Base-by-base conservation (phyloP, 2,888 invertebrate species). In the Dicyrtomina minuta region DNA sequence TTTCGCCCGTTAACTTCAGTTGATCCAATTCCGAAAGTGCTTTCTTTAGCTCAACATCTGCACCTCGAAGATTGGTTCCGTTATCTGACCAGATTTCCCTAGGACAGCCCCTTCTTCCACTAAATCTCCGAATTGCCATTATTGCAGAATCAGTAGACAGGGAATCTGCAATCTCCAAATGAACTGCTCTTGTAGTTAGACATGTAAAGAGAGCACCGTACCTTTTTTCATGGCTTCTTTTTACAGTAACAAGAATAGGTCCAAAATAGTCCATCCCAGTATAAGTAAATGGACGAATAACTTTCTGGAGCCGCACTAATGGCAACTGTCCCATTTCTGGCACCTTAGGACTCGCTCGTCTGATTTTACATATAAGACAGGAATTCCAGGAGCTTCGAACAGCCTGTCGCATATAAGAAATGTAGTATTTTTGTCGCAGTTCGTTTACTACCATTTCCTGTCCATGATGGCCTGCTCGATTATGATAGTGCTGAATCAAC, bases 11-110 rank as follows among this genome's bases (percentile, higher is more conserved):
- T 1, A 70, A 26, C 8, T 44, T 22, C 0, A 6, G 12, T 13
- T 62, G 26, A 24, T 67, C 67, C 1, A 70, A n/a, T 8, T 82
- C 83, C 74, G 84, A 84, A 72, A 85, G 84, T 0, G 85, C 83
- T 79, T 84, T 83, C 73, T 83, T 82, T 75, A 84, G 83, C 20
- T 84, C 80, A 71, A 79, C 82, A 5, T 78, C 73, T 0, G 80
- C 75, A 0, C 81, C 80, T 1, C 78, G 72, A 72, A 83, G 82
- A 71, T 82, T 82, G 0, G 80, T 80, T 0, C 81, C 81, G 68
- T 82, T 82, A 66, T 83, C 83, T 26, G 79, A 79, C 58, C 78
- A 81, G 0, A 82, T 78, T 12, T 79, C 72, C 22, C 61, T 71
- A 0, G 80, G 80, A n/a, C 78, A 69, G 2, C 82, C 81, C 41